Evolutionary conservation across 2,888 invertebrate genomes (phyloP).

Genomic region (Apamea sordens): DNA sequence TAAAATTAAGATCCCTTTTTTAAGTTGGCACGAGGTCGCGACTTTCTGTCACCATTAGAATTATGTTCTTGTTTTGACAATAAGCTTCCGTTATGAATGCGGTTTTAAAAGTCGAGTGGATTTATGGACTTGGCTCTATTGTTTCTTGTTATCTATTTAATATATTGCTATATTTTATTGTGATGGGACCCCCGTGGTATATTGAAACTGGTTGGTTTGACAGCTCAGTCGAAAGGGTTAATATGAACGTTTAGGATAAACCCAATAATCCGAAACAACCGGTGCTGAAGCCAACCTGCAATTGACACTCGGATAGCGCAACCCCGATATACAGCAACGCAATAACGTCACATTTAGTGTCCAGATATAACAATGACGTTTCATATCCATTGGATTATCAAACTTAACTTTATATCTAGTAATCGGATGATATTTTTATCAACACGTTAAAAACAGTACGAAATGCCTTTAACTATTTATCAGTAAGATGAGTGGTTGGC

Average conservation of each 20-base stretch:
- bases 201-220: slow-evolving; percentile 86
- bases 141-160: slow-evolving; percentile 86
- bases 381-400: slow-evolving; percentile 52
- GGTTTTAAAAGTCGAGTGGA: slow-evolving; percentile 83
- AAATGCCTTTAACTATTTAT: slow-evolving; percentile 54
- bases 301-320: slow-evolving; percentile 87
- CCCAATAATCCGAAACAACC: slow-evolving; percentile 89
- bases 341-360: slow-evolving; percentile 67
- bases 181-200: slow-evolving; percentile 81
- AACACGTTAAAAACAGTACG: slow-evolving; percentile 41
- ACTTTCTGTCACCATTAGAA: slow-evolving; percentile 88
- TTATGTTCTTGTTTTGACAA: slow-evolving; percentile 88
- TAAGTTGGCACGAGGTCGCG: slow-evolving; percentile 87
- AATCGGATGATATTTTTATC: slow-evolving; percentile 60
- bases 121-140: slow-evolving; percentile 84
- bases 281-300: slow-evolving; percentile 87
- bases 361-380: slow-evolving; percentile 61
- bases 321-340: slow-evolving; percentile 68
- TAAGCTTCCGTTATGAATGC: slow-evolving; percentile 80
- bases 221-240: slow-evolving; percentile 89
- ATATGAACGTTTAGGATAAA: slow-evolving; percentile 89
- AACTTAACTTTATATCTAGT: slow-evolving; percentile 41
- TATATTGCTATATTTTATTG: slow-evolving; percentile 79
- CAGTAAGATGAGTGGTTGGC: slow-evolving; percentile 48
- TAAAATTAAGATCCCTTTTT: slow-evolving; percentile 87